phyloP scores from a whole-genome alignment of 2,888 invertebrate genomes.

The Tuta absoluta region DNA sequence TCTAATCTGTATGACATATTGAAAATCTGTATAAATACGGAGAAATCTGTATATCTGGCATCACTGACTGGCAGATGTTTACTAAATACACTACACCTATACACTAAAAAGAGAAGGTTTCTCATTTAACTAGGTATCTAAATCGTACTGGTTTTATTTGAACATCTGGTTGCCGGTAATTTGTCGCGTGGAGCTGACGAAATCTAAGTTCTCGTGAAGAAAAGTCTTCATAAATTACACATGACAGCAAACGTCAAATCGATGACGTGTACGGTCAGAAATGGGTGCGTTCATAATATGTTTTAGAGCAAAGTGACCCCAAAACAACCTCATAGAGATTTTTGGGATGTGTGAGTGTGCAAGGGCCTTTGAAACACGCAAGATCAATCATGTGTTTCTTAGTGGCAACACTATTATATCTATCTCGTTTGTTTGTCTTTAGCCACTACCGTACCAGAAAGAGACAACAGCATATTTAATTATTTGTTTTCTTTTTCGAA shows the following conservation, averaged over 20 bases:
- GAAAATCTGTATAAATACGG: no score
- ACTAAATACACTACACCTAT: constrained; percentile 73
- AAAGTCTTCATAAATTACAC: not conserved
- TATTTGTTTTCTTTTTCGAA: constrained; percentile 74
- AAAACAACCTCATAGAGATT: not conserved
- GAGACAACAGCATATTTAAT: constrained; percentile 68
- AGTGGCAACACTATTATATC: constrained; percentile 53
- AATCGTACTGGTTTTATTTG: constrained; percentile 39
- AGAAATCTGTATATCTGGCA: no score
- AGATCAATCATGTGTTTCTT: constrained; percentile 26
- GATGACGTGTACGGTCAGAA: constrained; percentile 19
- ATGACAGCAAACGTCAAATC: constrained; percentile 22
- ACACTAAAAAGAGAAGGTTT: constrained; percentile 61
- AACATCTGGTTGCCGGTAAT: constrained; percentile 62
- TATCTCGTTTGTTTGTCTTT: constrained; percentile 51
- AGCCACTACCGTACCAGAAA: constrained; percentile 44
- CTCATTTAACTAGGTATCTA: constrained; percentile 60
- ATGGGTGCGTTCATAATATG: constrained; percentile 13
- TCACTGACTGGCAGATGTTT: constrained; percentile 57
- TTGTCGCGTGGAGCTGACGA: constrained; percentile 68
- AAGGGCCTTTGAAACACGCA: not conserved
- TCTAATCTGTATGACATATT: no score
- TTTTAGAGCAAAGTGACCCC: not conserved
- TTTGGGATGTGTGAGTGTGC: not conserved
- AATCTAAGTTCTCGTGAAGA: constrained; percentile 37